Base-by-base conservation (phyloP, 1,140 invertebrate species). In the Drosophila lacertosa region DNA sequence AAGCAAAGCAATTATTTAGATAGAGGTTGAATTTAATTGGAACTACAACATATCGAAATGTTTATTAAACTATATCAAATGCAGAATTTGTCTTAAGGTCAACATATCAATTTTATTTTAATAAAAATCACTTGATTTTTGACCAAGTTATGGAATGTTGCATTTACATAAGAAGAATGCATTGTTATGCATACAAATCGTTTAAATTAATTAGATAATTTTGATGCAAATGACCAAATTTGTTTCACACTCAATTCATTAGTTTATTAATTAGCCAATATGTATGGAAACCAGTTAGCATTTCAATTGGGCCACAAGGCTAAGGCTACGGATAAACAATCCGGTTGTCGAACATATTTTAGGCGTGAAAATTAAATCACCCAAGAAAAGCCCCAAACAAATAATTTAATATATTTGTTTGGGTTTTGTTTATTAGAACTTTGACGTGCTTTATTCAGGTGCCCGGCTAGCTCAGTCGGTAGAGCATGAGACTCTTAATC, bases 401-500 rank as follows among this genome's bases (percentile, higher is more conserved):
- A 22, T 3, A 13, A 33, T 35, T 4, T 53, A 7, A 13, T 37
- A 22, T n/a, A 15, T 20, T 20, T 53, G 18, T 10, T 40, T 26
- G 4, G 18, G 13, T 24, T 26, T 3, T 18, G n/a, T 33, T 40
- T 53, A 6, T 16, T 55, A 16, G 50, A 44, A 51, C 29, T 60
- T 60, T 60, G 55, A 15, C 55, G 37, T 24, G 4, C 5, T 2
- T 0, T 1, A 6, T 0, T 0, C 63, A 48, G 10, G 53, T 83
- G 95, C 95, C 95, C 94, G 94, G 94, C 94, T 95, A 95, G 95
- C 95, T 95, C 95, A 95, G 95, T 96, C 95, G 95, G 95, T 96
- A 96, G 95, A 96, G 95, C 95, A 96, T 95, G 95, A 96, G 95
- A 95, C 95, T 96, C 95, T 96, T 96, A 96, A 96, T 96, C 95